These are phyloP conservation scores for Drosophila tani DNA, from an alignment of 1,140 invertebrate genomes.

Conservation along the genomic window DNA sequence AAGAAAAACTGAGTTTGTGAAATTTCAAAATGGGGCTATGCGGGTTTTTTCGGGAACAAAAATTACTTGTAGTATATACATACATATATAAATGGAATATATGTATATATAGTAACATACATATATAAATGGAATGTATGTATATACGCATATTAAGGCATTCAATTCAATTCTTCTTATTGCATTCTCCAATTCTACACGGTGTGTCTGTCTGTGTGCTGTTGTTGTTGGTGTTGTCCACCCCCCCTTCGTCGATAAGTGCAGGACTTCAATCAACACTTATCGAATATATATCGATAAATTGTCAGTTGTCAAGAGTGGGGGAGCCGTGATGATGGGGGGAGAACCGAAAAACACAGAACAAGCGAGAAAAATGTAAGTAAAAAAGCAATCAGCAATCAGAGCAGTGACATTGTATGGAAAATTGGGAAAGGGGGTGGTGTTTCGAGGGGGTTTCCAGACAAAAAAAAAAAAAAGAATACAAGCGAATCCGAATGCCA, in stretches of 20 bases:
- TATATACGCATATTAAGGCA: slow-evolving; percentile 2
- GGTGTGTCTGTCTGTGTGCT: slow-evolving; percentile 8
- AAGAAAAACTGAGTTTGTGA: slow-evolving; percentile 8
- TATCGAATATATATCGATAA: slow-evolving; percentile 43
- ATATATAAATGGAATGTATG: slow-evolving; percentile 1
- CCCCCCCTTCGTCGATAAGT: slow-evolving; percentile 5
- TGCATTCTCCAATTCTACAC: slow-evolving; percentile 41
- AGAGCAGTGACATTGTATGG: slow-evolving; percentile 13
- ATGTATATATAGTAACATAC: neutral
- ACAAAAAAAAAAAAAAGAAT: slow-evolving; percentile 4
- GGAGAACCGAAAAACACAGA: neutral
- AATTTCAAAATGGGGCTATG: slow-evolving; percentile 13
- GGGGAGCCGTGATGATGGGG: slow-evolving; percentile 2
- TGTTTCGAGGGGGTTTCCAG: neutral
- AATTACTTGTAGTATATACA: slow-evolving; percentile 18
- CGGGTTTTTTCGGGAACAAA: neutral
- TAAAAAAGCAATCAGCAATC: slow-evolving; percentile 41
- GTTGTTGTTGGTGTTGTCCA: slow-evolving; percentile 23
- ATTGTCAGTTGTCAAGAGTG: slow-evolving; percentile 33
- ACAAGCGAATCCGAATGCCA: slow-evolving; percentile 49
- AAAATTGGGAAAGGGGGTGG: neutral
- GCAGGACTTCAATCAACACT: slow-evolving; percentile 31
- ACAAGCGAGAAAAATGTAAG: slow-evolving; percentile 30
- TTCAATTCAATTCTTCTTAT: slow-evolving; percentile 16
- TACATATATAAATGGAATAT: slow-evolving; percentile 1